phyloP scores from a whole-genome alignment of 2,113 vertebrate species.

The Hyperoodon ampullatus region DNA sequence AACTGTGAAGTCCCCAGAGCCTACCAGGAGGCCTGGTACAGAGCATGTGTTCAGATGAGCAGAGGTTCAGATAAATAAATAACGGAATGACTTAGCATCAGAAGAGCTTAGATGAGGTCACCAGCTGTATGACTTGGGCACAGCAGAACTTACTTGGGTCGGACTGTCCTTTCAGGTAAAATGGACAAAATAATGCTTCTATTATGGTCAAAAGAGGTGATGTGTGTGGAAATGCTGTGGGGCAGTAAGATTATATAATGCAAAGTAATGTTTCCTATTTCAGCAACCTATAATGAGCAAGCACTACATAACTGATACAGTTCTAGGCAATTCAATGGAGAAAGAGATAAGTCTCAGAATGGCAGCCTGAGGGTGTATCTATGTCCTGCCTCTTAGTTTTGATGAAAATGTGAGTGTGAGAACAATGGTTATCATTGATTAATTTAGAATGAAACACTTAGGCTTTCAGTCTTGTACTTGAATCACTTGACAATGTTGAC shows the following conservation, averaged over 20 bases:
- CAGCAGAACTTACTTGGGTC: not conserved
- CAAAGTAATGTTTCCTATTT: not conserved
- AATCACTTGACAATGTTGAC: not conserved
- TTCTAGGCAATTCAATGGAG: not conserved
- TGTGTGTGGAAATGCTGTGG: not conserved
- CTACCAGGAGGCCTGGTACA: not conserved
- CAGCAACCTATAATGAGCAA: not conserved
- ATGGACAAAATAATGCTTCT: slow-evolving; percentile 27
- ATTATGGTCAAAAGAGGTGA: not conserved
- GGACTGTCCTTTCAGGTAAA: not conserved
- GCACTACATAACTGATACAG: not conserved
- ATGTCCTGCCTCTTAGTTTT: not conserved
- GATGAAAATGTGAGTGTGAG: not conserved
- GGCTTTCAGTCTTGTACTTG: not conserved
- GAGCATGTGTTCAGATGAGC: not conserved
- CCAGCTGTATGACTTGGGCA: not conserved
- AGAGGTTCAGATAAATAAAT: not conserved
- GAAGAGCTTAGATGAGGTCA: not conserved
- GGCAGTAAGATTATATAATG: not conserved
- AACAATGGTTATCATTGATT: not conserved
- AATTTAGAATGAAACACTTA: not conserved
- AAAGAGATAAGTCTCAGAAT: not conserved
- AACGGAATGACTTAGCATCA: not conserved
- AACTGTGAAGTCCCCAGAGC: not conserved
- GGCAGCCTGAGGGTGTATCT: not conserved